phyloP scores from a whole-genome alignment of 2,797 vertebrate species.

The Sebastes melanostomus region DNA sequence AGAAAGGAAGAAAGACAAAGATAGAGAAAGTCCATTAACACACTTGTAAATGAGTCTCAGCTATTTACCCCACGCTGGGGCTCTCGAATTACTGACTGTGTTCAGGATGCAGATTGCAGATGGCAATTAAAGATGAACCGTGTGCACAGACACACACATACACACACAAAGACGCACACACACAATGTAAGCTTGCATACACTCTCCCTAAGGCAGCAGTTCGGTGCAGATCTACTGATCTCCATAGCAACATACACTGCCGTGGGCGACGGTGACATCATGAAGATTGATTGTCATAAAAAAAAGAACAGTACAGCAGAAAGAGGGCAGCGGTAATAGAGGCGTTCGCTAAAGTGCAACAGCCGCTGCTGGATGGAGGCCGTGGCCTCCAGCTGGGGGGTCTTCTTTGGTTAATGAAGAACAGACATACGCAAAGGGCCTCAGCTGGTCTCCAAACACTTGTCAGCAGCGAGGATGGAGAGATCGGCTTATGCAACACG shows the following conservation, averaged over 20 bases:
- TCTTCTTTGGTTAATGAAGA: conserved; percentile 44
- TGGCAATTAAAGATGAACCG: conserved; percentile 78
- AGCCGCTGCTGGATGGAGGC: conserved; percentile 4
- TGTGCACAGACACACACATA: conserved; percentile 42
- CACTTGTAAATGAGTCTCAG: conserved; percentile 74
- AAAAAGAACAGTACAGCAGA: conserved; percentile 49
- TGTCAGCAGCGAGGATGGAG: conserved; percentile 20
- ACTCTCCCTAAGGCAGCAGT: conserved; percentile 54
- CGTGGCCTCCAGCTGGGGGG: conserved; percentile 22
- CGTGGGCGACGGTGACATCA: conserved; percentile 74
- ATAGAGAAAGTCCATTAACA: conserved; percentile 74
- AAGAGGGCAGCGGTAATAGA: conserved; percentile 33
- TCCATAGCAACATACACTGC: conserved; percentile 77
- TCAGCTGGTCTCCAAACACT: conserved; percentile 44
- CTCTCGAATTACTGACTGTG: conserved; percentile 73
- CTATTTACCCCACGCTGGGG: conserved; percentile 78
- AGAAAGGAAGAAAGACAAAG: conserved; percentile 54
- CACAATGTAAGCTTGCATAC: conserved; percentile 18
- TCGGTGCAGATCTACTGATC: conserved; percentile 73
- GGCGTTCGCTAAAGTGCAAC: conserved; percentile 43
- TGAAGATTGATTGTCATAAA: conserved; percentile 74
- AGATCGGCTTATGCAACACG: conserved; percentile 53
- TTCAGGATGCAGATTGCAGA: conserved; percentile 75
- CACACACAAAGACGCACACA: conserved; percentile 1
- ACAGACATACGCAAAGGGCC: conserved; percentile 17